A percentile compares a stretch with the other conserved stretches of the same genome.
These are phyloP conservation scores for Pheosia gnoma DNA, from an alignment of 2,888 invertebrate genomes.

Conservation along the genomic window DNA sequence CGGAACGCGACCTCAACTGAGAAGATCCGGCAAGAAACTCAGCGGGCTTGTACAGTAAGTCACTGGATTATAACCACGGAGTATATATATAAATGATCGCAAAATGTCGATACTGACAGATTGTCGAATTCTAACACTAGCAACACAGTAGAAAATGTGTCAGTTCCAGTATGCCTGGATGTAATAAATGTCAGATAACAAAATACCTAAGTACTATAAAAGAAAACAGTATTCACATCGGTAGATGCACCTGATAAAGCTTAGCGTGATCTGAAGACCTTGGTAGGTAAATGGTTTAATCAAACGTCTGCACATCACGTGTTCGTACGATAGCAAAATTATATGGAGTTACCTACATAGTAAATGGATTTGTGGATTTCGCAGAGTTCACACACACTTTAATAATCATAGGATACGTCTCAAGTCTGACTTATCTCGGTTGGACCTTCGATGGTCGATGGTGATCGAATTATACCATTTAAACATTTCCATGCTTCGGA, in stretches of 20 bases:
- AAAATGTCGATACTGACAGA: too few relatives aligned
- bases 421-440: too few relatives aligned
- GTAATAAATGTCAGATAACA: neutral
- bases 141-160: too few relatives aligned
- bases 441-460: too few relatives aligned
- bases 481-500: too few relatives aligned
- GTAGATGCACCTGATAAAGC: conserved; percentile 15
- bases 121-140: too few relatives aligned
- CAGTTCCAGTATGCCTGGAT: neutral
- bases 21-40: too few relatives aligned
- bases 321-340: conserved; percentile 31
- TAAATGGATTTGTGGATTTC: neutral
- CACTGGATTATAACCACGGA: too few relatives aligned
- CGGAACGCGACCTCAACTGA: too few relatives aligned
- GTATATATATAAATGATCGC: too few relatives aligned
- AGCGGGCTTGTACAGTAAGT: too few relatives aligned
- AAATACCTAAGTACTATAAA: neutral
- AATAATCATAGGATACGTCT: neutral
- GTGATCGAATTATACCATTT: too few relatives aligned
- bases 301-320: conserved; percentile 42
- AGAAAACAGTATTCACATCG: neutral
- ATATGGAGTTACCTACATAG: conserved; percentile 7
- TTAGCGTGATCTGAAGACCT: conserved; percentile 25
- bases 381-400: neutral
- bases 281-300: conserved; percentile 46